phyloP scores from a whole-genome alignment of 2,888 invertebrate genomes.

The Thereva nobilitata region DNA sequence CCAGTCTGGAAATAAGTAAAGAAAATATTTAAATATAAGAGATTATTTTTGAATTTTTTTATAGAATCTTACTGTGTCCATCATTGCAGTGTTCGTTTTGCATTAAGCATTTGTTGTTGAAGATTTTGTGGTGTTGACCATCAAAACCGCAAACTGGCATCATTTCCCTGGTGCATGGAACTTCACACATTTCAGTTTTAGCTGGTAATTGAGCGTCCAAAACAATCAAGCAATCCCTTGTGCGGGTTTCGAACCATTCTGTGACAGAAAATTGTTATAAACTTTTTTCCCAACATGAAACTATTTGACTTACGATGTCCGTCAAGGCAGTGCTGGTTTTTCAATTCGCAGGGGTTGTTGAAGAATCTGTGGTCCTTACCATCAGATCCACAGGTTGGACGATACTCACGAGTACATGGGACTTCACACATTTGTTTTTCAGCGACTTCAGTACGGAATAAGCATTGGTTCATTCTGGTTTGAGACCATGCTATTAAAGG shows the following conservation, averaged over 20 bases:
- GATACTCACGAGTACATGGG: background rate
- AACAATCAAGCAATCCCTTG: no score
- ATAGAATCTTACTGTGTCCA: slow-evolving; percentile 4
- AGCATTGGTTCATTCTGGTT: background rate
- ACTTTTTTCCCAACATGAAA: background rate
- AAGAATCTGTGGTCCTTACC: slow-evolving; percentile 20
- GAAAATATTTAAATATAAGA: background rate
- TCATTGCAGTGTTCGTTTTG: slow-evolving; percentile 26
- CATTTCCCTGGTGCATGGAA: slow-evolving; percentile 19
- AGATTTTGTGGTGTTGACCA: slow-evolving; percentile 15
- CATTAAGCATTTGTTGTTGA: slow-evolving; percentile 13
- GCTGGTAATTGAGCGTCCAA: background rate
- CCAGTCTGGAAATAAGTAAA: background rate
- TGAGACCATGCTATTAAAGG: background rate
- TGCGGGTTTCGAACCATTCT: background rate
- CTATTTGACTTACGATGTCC: slow-evolving; percentile 10
- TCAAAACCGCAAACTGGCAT: slow-evolving; percentile 27
- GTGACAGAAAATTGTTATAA: background rate
- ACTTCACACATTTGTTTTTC: background rate
- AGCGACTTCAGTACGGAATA: no score
- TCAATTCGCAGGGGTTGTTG: slow-evolving; percentile 8
- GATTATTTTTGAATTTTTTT: background rate
- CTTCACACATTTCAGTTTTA: background rate
- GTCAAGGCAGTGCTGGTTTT: slow-evolving; percentile 22
- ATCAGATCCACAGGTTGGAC: slow-evolving; percentile 22